Evolutionary conservation across 2,888 invertebrate species (phyloP), one percentile per base, ranked within the genome.

Genomic region (Tortricodes alternella): DNA sequence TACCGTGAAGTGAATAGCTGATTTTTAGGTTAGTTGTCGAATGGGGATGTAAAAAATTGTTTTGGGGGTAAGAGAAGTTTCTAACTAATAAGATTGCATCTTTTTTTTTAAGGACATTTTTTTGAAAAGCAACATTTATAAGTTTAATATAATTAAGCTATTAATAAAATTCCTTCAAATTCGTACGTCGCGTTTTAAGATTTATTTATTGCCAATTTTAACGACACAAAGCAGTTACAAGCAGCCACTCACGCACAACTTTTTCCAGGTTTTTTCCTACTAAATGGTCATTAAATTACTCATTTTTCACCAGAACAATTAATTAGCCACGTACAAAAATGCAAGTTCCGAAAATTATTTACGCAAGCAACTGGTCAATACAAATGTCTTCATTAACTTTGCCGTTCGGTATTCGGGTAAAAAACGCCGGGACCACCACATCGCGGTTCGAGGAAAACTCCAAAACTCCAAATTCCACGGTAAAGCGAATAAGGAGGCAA

Each of bases 311-410:
- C 41, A 15, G 27, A 43, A 38, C 56, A 56, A 56, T 56, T 50
- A 44, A 61, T 53, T 61, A 62, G 55, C 60, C 44, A 62, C 59
- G 51, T 41, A 53, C 32, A 35, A 63, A 66, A 66, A 62, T 60
- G 43, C 53, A 52, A 64, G 55, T 60, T 62, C 58, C 49, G 63
- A 71, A 72, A 72, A 76, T 70, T 73, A 77, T 78, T 79, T 80
- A 83, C 71, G 67, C 70, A 76, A 69, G 74, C 78, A 76, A 76
- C 76, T 74, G 66, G 66, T 77, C 73, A 80, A 80, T 83, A 80
- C 77, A 78, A 82, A 86, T 80, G 83, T 83, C 86, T 86, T 84
- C 81, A 88, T 89, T 85, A 83, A 71, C 69, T 71, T 75, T 70
- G 66, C 62, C 63, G 64, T 63, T 64, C 66, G 70, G 68, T 70